Percentiles rank a stretch among this genome's conserved stretches.
phyloP scores from a whole-genome alignment of 1,140 invertebrate species.

The Macrobrachium nipponense region DNA sequence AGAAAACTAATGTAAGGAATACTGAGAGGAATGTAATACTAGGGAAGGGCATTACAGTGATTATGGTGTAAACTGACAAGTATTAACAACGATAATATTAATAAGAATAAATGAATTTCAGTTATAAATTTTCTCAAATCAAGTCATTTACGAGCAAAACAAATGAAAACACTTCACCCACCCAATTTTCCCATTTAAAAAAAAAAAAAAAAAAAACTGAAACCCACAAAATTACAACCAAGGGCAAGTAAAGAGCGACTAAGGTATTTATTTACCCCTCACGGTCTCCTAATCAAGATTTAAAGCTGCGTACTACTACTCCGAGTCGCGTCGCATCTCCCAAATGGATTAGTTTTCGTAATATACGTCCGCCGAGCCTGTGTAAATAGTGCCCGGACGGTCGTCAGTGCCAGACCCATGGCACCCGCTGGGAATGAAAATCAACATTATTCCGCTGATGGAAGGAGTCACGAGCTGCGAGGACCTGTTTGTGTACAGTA shows the following conservation, averaged over 20 bases:
- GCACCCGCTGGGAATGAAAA: no score
- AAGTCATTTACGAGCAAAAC: no score
- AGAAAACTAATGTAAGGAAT: background rate
- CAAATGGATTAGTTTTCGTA: no score
- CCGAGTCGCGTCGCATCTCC: background rate
- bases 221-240: background rate
- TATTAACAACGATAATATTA: background rate
- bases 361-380: no score
- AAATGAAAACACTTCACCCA: no score
- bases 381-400: no score
- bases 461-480: no score
- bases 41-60: no score
- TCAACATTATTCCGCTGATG: no score
- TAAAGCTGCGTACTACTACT: background rate
- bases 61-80: background rate
- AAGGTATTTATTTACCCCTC: background rate
- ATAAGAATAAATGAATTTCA: background rate
- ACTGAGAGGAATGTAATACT: background rate
- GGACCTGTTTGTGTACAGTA: no score
- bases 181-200: background rate
- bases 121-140: no score
- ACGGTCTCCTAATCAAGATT: background rate
- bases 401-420: no score
- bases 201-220: background rate
- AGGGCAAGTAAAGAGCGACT: background rate